A percentile compares a stretch with the other conserved stretches of the same genome.
These are phyloP conservation scores for Dilophus febrilis DNA, from an alignment of 2,888 invertebrate genomes.

Conservation along the genomic window DNA sequence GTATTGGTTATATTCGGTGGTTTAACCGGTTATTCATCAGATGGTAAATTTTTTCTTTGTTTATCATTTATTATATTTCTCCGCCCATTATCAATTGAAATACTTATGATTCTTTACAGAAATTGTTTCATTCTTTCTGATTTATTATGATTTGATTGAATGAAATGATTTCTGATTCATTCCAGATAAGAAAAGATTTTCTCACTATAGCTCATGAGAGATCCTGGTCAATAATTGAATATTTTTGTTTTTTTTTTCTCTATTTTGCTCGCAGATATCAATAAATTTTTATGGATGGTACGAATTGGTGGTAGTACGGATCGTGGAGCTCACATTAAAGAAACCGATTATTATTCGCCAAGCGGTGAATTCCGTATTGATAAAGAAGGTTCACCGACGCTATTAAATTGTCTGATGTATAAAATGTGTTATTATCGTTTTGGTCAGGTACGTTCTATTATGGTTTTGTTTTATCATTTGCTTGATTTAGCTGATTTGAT, in stretches of 20 bases:
- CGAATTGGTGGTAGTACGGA: constrained; percentile 91
- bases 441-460: constrained; percentile 39
- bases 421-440: constrained; percentile 99
- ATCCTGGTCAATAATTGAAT: no score
- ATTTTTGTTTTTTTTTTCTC: no score
- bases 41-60: constrained; percentile 42
- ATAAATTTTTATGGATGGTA: constrained; percentile 99
- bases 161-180: no score
- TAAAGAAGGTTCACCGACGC: constrained; percentile 75
- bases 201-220: no score
- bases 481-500: neutral
- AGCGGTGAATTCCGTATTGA: constrained; percentile 93
- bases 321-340: constrained; percentile 85
- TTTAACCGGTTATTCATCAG: constrained; percentile 95
- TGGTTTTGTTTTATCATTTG: neutral
- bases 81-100: no score
- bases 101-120: no score
- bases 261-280: constrained; percentile 57
- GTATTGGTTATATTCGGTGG: constrained; percentile 97
- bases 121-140: no score
- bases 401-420: constrained; percentile 97
- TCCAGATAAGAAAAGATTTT: no score
- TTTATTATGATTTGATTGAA: no score
- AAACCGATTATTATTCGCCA: constrained; percentile 91
- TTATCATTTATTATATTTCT: no score